These are phyloP conservation scores for Synergus itoensis DNA, from an alignment of 2,888 invertebrate genomes.

Conservation along the genomic window DNA sequence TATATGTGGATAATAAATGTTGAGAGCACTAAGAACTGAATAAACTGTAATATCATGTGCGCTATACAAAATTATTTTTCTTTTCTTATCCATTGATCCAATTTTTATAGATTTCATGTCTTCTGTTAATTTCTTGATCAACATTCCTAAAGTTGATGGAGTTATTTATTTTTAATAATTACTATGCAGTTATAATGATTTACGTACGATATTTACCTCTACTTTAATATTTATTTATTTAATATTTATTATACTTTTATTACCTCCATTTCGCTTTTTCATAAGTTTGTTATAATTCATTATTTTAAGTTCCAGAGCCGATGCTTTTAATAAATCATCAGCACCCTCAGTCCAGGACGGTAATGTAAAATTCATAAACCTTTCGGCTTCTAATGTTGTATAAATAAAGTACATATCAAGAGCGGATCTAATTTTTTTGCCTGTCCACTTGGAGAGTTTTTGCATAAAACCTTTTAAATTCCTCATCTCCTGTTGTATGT, in stretches of 20 bases:
- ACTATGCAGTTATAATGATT: neutral
- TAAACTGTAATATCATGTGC: slow-evolving; percentile 69
- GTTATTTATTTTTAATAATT: neutral
- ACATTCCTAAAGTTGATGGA: slow-evolving; percentile 49
- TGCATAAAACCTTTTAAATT: neutral
- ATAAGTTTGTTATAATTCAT: slow-evolving; percentile 79
- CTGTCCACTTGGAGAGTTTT: slow-evolving; percentile 1
- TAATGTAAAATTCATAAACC: slow-evolving; percentile 79
- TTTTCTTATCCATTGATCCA: slow-evolving; percentile 69
- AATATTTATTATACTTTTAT: slow-evolving; percentile 61
- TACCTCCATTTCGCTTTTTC: slow-evolving; percentile 80
- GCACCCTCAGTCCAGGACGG: slow-evolving; percentile 81
- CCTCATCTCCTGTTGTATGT: neutral
- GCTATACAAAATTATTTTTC: slow-evolving; percentile 70
- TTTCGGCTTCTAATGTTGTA: slow-evolving; percentile 65
- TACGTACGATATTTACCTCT: neutral
- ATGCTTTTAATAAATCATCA: slow-evolving; percentile 80
- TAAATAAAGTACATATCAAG: slow-evolving; percentile 9
- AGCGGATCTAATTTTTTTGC: neutral
- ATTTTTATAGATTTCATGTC: slow-evolving; percentile 60
- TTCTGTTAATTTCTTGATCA: slow-evolving; percentile 45
- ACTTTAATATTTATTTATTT: neutral
- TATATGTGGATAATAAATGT: slow-evolving; percentile 67
- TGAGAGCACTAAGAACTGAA: slow-evolving; percentile 66
- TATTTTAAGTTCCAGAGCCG: slow-evolving; percentile 80